A percentile compares a stretch with the other conserved stretches of the same genome.
phyloP scores from a whole-genome alignment of 1,140 invertebrate genomes.

The Drosophila hydei region DNA sequence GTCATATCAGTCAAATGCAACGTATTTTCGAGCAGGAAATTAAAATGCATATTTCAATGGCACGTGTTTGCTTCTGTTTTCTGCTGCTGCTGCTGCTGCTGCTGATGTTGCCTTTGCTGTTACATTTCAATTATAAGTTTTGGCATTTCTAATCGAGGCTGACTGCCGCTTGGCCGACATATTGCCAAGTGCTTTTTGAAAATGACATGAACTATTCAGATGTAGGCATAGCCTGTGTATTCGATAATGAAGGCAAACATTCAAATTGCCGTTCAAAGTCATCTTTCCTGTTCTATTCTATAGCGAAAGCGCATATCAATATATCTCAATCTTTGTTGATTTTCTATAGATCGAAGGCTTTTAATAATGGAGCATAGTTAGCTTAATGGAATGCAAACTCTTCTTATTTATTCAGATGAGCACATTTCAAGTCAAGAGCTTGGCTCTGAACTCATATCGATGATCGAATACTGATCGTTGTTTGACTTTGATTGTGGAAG shows the following conservation, averaged over 20 bases:
- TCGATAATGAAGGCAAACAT: too few species aligned
- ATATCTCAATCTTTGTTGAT: too few species aligned
- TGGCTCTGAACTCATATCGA: too few species aligned
- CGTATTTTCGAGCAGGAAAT: constrained; percentile 10
- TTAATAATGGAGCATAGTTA: too few species aligned
- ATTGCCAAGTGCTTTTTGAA: neutral
- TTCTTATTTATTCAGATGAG: too few species aligned
- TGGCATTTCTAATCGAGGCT: constrained; percentile 13
- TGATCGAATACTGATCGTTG: too few species aligned
- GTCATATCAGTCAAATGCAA: constrained; percentile 7
- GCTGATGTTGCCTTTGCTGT: neutral
- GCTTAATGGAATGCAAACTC: too few species aligned
- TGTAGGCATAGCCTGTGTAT: neutral
- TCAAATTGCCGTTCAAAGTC: too few species aligned
- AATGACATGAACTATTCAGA: neutral
- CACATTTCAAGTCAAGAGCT: too few species aligned
- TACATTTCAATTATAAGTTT: constrained; percentile 23
- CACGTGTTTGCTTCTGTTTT: neutral
- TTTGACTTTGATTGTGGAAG: neutral
- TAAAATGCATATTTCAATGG: constrained; percentile 17
- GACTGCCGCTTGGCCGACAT: constrained; percentile 1
- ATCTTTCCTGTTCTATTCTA: too few species aligned
- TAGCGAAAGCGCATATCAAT: too few species aligned
- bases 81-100: neutral
- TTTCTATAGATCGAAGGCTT: too few species aligned